Base-by-base conservation (phyloP, 1,140 invertebrate genomes). In the Cepaea nemoralis region DNA sequence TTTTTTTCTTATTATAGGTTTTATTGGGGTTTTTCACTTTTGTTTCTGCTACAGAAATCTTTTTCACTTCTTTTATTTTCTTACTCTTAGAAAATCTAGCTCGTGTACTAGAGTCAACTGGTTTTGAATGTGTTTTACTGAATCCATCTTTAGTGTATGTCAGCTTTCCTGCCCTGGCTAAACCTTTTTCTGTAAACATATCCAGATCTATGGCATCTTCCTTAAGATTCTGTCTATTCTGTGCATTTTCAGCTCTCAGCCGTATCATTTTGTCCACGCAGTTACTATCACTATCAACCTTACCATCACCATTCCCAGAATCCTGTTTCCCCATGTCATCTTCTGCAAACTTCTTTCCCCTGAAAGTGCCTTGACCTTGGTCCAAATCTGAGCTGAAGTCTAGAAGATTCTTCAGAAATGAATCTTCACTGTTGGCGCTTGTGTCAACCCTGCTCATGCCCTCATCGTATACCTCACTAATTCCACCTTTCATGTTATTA, bases 91-190 rank as follows among this genome's bases (percentile, higher is more conserved):
- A 37, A 33, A 35, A 35, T 71, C 12, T 71, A 24, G 50, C 3
- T n/a, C n/a, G n/a, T 3, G 8, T 10, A 55, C 50, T 39, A 71
- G 22, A 24, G 22, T 83, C 76, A 22, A 42, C 71, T 31, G 55
- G 39, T 50, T 73, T 83, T 39, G 78, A 79, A 39, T 70, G 63
- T 33, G 66, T 83, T 55, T 80, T 40, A 39, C 70, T 55, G 37
- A 77, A 76, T 37, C 74, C 55, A 79, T 59, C 77, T 69, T 83
- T 79, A 35, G 31, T 59, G 35, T 22, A 39, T 39, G 50, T 22
- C 59, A 67, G 12, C 22, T 81, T 71, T 45, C 48, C 55, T 39
- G 63, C 24, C 70, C 40, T 74, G 48, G 48, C 45, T 50, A 48
- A 31, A 48, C n/a, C 73, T 24, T 75, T 45, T 5, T 75, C 42